These are phyloP conservation scores for Tachysurus vachellii DNA, from an alignment of 2,113 vertebrate genomes.

Conservation along the genomic window DNA sequence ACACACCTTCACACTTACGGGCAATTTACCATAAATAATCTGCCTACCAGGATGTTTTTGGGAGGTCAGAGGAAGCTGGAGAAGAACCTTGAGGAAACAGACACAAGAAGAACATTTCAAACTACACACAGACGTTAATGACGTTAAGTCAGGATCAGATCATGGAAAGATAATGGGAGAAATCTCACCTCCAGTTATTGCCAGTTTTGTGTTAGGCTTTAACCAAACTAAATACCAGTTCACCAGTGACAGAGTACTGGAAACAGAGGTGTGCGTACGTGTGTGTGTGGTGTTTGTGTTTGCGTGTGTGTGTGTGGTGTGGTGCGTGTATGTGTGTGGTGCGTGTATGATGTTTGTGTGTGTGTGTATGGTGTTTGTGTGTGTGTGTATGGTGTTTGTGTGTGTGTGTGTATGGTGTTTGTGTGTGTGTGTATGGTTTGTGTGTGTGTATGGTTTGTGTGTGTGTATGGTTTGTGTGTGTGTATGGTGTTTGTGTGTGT, in stretches of 20 bases:
- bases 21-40: background rate
- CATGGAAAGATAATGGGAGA: background rate
- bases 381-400: too few species aligned
- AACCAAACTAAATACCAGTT: background rate
- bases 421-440: too few species aligned
- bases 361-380: too few species aligned
- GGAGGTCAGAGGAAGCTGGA: background rate
- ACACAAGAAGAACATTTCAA: background rate
- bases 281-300: too few species aligned
- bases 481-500: too few species aligned
- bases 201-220: background rate
- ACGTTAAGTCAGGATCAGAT: background rate
- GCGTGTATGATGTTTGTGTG: too few species aligned
- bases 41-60: background rate
- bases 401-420: too few species aligned
- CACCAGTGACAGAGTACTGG: background rate
- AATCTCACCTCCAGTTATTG: background rate
- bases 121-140: background rate
- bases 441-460: too few species aligned
- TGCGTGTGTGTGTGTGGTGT: too few species aligned
- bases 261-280: background rate
- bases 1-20: background rate
- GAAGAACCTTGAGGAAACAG: background rate
- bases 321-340: too few species aligned
- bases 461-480: too few species aligned